Evolutionary conservation across 2,797 vertebrate genomes (phyloP).

Genomic region (Sus cebifrons): DNA sequence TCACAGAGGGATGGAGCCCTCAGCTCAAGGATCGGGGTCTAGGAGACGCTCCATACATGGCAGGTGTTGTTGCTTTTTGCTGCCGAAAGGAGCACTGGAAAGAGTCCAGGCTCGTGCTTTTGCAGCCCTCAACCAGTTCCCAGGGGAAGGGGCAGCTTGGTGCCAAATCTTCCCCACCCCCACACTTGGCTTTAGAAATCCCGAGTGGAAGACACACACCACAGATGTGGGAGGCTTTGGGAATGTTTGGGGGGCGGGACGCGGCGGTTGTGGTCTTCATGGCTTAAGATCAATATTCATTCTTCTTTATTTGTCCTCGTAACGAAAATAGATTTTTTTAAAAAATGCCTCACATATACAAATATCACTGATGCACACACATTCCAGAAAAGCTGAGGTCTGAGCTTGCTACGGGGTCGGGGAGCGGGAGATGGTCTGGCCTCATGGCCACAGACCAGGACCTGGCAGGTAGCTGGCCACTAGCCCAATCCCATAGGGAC

Average conservation of each 20-base stretch:
- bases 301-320: conserved; percentile 68
- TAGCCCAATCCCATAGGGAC: background rate
- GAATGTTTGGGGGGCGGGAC: background rate
- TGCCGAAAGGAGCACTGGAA: background rate
- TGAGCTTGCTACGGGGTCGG: background rate
- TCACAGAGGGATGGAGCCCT: fast-evolving
- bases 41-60: background rate
- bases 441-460: background rate
- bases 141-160: fast-evolving
- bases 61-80: background rate
- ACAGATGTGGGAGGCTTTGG: background rate
- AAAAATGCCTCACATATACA: conserved; percentile 79
- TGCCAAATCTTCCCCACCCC: fast-evolving
- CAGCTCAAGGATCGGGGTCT: background rate
- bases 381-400: conserved; percentile 77
- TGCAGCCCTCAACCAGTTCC: background rate
- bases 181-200: background rate
- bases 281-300: conserved; percentile 53
- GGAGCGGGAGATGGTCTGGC: fast-evolving
- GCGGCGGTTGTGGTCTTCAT: background rate
- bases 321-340: conserved; percentile 79
- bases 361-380: conserved; percentile 11
- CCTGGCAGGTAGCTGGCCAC: background rate
- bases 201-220: background rate
- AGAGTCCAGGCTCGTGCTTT: fast-evolving